These are phyloP conservation scores for Venusia cambrica DNA, from an alignment of 2,888 invertebrate genomes.

Conservation along the genomic window DNA sequence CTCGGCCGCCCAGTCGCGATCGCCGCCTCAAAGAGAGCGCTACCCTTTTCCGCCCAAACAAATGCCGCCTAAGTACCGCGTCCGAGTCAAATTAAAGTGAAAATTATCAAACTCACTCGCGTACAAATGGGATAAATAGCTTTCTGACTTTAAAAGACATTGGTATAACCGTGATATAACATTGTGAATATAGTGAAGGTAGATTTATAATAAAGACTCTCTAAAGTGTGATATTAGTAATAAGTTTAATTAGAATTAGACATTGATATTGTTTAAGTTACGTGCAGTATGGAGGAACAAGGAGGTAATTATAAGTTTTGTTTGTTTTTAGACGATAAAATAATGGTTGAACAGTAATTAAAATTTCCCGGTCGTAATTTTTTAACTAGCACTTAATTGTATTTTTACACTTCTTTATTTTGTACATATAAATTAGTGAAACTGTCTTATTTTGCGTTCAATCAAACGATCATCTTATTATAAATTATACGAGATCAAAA, in stretches of 20 bases:
- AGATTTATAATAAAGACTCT: conserved; percentile 22
- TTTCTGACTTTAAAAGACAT: too few species aligned
- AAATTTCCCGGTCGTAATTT: too few species aligned
- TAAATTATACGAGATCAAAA: too few species aligned
- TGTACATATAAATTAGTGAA: too few species aligned
- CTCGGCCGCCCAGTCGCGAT: conserved; percentile 19
- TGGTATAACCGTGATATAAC: too few species aligned
- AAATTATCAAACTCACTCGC: conserved; percentile 18
- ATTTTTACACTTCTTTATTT: too few species aligned
- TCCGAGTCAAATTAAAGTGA: conserved; percentile 69
- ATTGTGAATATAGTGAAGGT: conserved; percentile 9
- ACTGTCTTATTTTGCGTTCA: too few species aligned
- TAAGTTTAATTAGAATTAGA: conserved; percentile 48
- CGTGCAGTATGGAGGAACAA: conserved; percentile 61
- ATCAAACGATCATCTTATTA: too few species aligned
- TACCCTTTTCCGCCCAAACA: conserved; percentile 21
- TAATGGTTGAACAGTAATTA: too few species aligned
- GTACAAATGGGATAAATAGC: conserved; percentile 68
- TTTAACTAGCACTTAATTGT: too few species aligned
- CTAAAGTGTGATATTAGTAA: conserved; percentile 68
- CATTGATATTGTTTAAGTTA: conserved; percentile 39
- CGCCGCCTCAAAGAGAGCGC: conserved; percentile 21
- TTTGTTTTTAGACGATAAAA: conserved; percentile 4
- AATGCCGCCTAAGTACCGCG: conserved; percentile 62
- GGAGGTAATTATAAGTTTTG: conserved; percentile 50